Percentiles rank a stretch among this genome's conserved stretches.
phyloP scores from a whole-genome alignment of 2,797 vertebrate genomes.

The Coendou prehensilis region DNA sequence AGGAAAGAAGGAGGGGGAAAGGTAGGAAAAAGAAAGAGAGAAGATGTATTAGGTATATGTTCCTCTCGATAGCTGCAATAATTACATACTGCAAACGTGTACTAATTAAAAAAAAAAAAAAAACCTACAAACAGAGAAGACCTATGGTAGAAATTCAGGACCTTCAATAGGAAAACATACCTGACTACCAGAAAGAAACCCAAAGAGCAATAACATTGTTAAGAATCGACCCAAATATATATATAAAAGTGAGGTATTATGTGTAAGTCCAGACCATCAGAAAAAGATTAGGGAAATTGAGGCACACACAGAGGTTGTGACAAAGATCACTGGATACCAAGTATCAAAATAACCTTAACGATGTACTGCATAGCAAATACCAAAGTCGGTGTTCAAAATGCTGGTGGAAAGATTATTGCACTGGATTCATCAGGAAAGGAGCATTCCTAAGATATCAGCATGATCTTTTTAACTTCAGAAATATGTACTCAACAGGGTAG shows the following conservation, averaged over 20 bases:
- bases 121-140: background rate
- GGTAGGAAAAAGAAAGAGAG: background rate
- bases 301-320: background rate
- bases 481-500: background rate
- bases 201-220: background rate
- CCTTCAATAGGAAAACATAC: background rate
- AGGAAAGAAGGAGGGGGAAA: background rate
- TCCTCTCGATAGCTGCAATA: background rate
- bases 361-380: background rate
- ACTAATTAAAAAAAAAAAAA: background rate
- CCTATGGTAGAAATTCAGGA: background rate
- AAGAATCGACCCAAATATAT: background rate
- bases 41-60: too few relatives aligned
- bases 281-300: background rate
- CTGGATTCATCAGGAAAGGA: background rate
- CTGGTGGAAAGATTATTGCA: background rate
- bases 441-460: background rate
- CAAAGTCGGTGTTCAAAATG: conserved; percentile 14
- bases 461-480: conserved; percentile 33
- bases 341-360: background rate
- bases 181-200: background rate
- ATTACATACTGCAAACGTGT: background rate
- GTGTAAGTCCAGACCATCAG: background rate
- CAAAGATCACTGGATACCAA: background rate
- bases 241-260: background rate